These are phyloP conservation scores for Aphaenogaster rudis DNA, from an alignment of 1,140 invertebrate genomes.

Conservation along the genomic window DNA sequence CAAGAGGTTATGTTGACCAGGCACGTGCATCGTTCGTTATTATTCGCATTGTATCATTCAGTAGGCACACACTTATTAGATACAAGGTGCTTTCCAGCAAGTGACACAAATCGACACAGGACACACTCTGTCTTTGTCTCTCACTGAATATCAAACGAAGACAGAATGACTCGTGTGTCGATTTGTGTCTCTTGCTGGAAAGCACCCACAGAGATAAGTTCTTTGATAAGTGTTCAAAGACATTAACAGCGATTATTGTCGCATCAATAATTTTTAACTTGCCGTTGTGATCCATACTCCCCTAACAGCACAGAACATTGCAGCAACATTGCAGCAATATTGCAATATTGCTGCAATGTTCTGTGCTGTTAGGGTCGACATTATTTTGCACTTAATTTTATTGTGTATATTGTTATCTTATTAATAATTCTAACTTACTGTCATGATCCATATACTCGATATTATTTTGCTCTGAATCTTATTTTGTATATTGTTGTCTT, in stretches of 20 bases:
- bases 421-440: background rate
- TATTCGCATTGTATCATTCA: background rate
- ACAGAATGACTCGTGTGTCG: too few relatives aligned
- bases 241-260: background rate
- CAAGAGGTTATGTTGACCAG: conserved; percentile 95
- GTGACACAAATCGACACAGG: too few relatives aligned
- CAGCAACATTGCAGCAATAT: too few relatives aligned
- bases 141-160: too few relatives aligned
- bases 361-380: too few relatives aligned
- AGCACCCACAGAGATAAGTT: background rate
- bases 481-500: background rate
- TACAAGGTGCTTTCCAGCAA: too few relatives aligned
- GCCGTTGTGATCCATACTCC: background rate
- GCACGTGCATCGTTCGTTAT: conserved; percentile 85
- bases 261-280: background rate
- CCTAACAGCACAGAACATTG: too few relatives aligned
- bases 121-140: too few relatives aligned
- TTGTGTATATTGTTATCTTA: background rate
- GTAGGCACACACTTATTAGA: too few relatives aligned
- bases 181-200: too few relatives aligned
- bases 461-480: background rate
- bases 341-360: too few relatives aligned
- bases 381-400: background rate
- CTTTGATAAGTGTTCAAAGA: background rate
- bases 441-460: background rate